Conservation (phyloP, 2,888 invertebrate species). For the Melanostoma mellinum region DNA sequence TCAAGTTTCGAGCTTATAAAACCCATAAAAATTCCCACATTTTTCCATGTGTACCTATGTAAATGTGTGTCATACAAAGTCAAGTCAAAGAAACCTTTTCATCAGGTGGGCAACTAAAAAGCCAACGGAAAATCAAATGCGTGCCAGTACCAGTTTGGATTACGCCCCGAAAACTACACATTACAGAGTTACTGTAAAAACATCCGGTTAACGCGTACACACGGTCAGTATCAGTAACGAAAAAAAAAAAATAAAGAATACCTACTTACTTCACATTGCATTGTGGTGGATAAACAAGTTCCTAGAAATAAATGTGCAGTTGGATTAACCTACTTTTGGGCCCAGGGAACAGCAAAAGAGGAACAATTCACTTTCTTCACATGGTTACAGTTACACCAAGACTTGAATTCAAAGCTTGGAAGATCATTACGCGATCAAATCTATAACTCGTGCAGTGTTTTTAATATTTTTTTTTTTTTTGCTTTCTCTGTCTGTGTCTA, state of each 20-base stretch:
- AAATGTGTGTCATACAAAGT: constrained; percentile 30
- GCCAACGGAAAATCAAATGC: constrained; percentile 62
- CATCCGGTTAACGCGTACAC: constrained; percentile 12
- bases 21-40: constrained; percentile 5
- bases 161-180: constrained; percentile 57
- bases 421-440: constrained; percentile 60
- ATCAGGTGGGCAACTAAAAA: constrained; percentile 60
- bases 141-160: constrained; percentile 67
- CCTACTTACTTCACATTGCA: background rate
- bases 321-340: constrained; percentile 58
- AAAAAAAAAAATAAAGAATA: constrained; percentile 3
- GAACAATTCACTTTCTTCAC: constrained; percentile 61
- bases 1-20: constrained; percentile 2
- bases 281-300: constrained; percentile 21
- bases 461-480: background rate
- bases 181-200: constrained; percentile 2
- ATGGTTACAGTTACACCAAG: constrained; percentile 4
- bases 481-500: constrained; percentile 45
- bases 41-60: constrained; percentile 1
- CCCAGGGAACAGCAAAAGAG: constrained; percentile 9
- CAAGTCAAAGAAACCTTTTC: constrained; percentile 63
- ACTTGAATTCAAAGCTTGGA: constrained; percentile 39
- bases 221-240: constrained; percentile 1
- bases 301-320: constrained; percentile 15
- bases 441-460: background rate